These are phyloP conservation scores for Heliornis fulica DNA, from an alignment of 2,113 vertebrate genomes.

Conservation along the genomic window DNA sequence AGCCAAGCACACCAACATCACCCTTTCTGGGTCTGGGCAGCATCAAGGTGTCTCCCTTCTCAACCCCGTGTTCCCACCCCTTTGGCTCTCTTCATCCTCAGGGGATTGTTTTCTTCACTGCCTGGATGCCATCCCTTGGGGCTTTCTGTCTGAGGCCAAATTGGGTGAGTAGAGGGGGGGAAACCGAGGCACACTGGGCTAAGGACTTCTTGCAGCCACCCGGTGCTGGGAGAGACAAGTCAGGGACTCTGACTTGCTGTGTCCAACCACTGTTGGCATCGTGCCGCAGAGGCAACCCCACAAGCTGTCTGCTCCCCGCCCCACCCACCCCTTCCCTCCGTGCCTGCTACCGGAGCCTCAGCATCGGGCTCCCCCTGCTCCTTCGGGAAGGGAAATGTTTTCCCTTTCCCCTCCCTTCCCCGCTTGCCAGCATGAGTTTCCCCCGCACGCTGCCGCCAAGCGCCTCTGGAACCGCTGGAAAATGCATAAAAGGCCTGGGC, in stretches of 20 bases:
- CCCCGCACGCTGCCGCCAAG: background rate
- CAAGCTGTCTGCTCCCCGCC: background rate
- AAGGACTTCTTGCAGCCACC: fast-evolving
- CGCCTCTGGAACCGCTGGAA: conserved; percentile 39
- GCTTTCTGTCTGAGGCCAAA: background rate
- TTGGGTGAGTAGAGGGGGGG: background rate
- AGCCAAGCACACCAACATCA: background rate
- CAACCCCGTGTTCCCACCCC: background rate
- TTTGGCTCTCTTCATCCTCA: background rate
- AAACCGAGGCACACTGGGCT: background rate
- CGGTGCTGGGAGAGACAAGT: background rate
- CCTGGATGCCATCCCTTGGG: background rate
- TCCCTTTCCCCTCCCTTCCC: conserved; percentile 12
- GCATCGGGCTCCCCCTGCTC: background rate
- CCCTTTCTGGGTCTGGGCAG: background rate
- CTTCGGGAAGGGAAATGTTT: conserved; percentile 30
- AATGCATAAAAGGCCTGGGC: conserved; percentile 46
- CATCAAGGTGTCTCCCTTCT: fast-evolving
- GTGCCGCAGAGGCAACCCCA: fast-evolving
- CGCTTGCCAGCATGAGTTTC: conserved; percentile 14
- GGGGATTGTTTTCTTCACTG: background rate
- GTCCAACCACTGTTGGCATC: background rate
- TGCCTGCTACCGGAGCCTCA: fast-evolving
- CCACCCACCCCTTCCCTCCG: no score
- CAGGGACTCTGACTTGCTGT: background rate